Percentiles rank a stretch among this genome's conserved stretches.
phyloP scores from a whole-genome alignment of 2,113 vertebrate species.

The Lophius piscatorius region DNA sequence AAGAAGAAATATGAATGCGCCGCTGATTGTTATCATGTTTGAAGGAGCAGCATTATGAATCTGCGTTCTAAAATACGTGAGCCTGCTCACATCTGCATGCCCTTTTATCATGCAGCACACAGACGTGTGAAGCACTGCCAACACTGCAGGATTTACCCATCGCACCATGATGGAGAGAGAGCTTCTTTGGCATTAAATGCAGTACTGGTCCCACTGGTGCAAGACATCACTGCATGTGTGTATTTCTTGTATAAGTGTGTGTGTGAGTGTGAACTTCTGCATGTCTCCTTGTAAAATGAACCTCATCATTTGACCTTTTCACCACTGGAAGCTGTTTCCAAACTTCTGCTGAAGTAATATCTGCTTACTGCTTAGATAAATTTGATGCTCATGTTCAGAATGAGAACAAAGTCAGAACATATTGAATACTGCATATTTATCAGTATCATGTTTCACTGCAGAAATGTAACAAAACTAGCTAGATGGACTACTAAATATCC shows the following conservation, averaged over 20 bases:
- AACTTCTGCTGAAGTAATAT: conserved; percentile 42
- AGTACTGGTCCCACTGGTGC: conserved; percentile 8
- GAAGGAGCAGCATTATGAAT: background rate
- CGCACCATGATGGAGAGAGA: conserved; percentile 6
- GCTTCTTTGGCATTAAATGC: conserved; percentile 20
- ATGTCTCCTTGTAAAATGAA: conserved; percentile 37
- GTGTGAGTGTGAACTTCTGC: background rate
- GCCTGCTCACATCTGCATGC: too few relatives aligned
- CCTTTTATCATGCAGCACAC: conserved; percentile 9
- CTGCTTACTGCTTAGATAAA: background rate
- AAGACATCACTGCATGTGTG: conserved; percentile 29
- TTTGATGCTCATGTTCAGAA: too few relatives aligned
- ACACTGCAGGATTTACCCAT: conserved; percentile 19
- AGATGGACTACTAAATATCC: too few relatives aligned
- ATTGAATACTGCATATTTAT: too few relatives aligned
- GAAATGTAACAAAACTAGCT: too few relatives aligned
- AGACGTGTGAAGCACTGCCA: conserved; percentile 11
- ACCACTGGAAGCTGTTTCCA: conserved; percentile 11
- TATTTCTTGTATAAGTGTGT: conserved; percentile 3
- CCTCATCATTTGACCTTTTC: conserved; percentile 36
- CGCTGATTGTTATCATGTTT: background rate
- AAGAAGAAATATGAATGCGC: background rate
- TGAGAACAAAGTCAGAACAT: too few relatives aligned
- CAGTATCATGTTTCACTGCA: too few relatives aligned
- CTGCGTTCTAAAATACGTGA: background rate